phyloP scores from a whole-genome alignment of 2,888 invertebrate species.

The Drosophila phalerata region DNA sequence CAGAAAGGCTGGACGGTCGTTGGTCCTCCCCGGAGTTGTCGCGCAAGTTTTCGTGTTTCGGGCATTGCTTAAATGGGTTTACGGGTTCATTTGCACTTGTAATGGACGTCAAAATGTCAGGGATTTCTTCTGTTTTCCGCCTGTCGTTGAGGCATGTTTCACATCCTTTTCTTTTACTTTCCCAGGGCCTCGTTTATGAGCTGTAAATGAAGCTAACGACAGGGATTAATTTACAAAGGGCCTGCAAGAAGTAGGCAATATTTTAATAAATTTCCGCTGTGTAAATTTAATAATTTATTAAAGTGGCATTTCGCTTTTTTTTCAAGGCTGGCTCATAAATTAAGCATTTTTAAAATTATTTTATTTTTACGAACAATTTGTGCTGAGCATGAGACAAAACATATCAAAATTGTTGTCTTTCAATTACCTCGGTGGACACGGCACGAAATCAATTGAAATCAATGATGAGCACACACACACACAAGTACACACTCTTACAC shows the following conservation, averaged over 20 bases:
- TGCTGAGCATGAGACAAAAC: slow-evolving; percentile 12
- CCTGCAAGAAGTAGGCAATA: slow-evolving; percentile 32
- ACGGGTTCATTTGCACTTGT: slow-evolving; percentile 77
- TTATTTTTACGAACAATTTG: slow-evolving; percentile 12
- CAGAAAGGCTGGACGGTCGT: slow-evolving; percentile 70
- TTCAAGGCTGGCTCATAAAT: slow-evolving; percentile 1
- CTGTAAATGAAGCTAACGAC: slow-evolving; percentile 64
- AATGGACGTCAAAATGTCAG: slow-evolving; percentile 73
- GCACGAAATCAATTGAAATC: slow-evolving; percentile 66
- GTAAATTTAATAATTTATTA: slow-evolving; percentile 20
- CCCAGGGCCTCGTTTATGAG: slow-evolving; percentile 55
- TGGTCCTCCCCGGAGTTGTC: slow-evolving; percentile 37
- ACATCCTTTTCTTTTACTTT: slow-evolving; percentile 34
- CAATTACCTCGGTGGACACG: slow-evolving; percentile 65
- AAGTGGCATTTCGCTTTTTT: slow-evolving; percentile 1
- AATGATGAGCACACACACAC: slow-evolving; percentile 51
- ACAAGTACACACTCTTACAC: neutral
- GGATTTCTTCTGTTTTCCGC: slow-evolving; percentile 53
- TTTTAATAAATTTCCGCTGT: slow-evolving; percentile 5
- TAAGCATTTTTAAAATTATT: slow-evolving; percentile 10
- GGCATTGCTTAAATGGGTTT: slow-evolving; percentile 76
- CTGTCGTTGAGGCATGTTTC: slow-evolving; percentile 27
- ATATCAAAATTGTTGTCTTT: slow-evolving; percentile 52
- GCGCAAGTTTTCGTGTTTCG: slow-evolving; percentile 67
- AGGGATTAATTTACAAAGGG: slow-evolving; percentile 49